Evolutionary conservation across 2,888 invertebrate genomes (phyloP).

Genomic region (Cheilosia impressa): DNA sequence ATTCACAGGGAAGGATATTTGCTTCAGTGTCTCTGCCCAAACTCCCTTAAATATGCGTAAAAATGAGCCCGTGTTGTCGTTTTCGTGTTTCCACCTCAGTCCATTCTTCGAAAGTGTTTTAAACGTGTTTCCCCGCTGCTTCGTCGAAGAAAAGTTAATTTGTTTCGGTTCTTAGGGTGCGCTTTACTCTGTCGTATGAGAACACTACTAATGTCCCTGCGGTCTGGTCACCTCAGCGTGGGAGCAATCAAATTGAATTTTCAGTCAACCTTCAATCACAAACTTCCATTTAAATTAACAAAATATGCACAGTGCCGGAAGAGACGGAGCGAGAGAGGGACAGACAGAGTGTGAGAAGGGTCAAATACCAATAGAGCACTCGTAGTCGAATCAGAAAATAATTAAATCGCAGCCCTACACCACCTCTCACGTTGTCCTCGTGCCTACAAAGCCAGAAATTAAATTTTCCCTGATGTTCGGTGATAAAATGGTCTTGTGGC

Average conservation of each 20-base stretch:
- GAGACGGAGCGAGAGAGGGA: neutral
- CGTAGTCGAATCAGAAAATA: constrained; percentile 41
- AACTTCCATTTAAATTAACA: constrained; percentile 33
- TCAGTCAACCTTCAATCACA: constrained; percentile 40
- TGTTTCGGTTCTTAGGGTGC: neutral
- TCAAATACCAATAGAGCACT: constrained; percentile 24
- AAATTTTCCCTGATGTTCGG: constrained; percentile 58
- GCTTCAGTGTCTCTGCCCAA: constrained; percentile 15
- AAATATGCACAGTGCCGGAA: neutral
- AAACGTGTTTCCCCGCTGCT: constrained; percentile 37
- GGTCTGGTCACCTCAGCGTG: constrained; percentile 1
- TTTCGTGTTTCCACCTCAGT: constrained; percentile 4
- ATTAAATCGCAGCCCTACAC: constrained; percentile 36
- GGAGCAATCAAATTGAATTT: constrained; percentile 39
- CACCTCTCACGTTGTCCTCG: neutral
- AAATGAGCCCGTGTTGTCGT: constrained; percentile 21
- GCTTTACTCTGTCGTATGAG: neutral
- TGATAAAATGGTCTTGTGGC: constrained; percentile 63
- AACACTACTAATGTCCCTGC: constrained; percentile 8
- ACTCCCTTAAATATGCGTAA: constrained; percentile 49
- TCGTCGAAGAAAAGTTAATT: constrained; percentile 7
- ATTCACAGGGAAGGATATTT: constrained; percentile 66
- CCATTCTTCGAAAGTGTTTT: constrained; percentile 26
- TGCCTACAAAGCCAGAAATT: constrained; percentile 14
- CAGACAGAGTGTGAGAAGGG: neutral